Base-by-base conservation (phyloP, 2,797 vertebrate species). In the Poeciliopsis paucimaculata region DNA sequence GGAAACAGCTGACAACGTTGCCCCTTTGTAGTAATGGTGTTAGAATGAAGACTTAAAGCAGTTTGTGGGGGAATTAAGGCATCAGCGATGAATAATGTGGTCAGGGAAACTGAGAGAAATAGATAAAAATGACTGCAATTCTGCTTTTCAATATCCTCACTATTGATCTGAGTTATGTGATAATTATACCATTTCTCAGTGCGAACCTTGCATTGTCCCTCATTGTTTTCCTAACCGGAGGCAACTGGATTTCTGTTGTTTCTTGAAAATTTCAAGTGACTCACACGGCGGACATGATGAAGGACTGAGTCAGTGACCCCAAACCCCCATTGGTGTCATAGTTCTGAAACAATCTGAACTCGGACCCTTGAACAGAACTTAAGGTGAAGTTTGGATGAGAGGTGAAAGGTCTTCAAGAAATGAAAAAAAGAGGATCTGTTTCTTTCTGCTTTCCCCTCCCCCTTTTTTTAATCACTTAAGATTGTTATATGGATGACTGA, bases 21-120 rank as follows among this genome's bases (percentile, higher is more conserved):
- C 62, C 60, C 39, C 82, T 68, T 72, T 82, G 74, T 79, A 72
- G 10, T 72, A 73, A 82, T 72, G 77, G 66, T 80, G 55, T 75
- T 78, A 78, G 73, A 15, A 4, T 75, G 34, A 41, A 53, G 53
- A 71, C 57, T 75, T 20, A 26, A 16, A 57, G 53, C 26, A 28
- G 3, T 31, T 36, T 80, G 4, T 34, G n/a, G 41, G 8, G 9
- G 43, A 45, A 60, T 57, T 74, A 74, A 66, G 51, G 45, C 26
- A 31, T 68, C 46, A 76, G 70, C 49, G 6, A 82, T 39, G 1
- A 66, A 13, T 64, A 64, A 34, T 64, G 36, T 36, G 18, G 34
- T 18, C 31, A 64, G 62, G n/a, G 9, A 36, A 62, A 34, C 31
- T 34, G 60, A 62, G 13, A 62, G 13, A 62, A 62, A 31, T 18